Base-by-base conservation (phyloP, 1,140 invertebrate species). In the Drosophila saltans region DNA sequence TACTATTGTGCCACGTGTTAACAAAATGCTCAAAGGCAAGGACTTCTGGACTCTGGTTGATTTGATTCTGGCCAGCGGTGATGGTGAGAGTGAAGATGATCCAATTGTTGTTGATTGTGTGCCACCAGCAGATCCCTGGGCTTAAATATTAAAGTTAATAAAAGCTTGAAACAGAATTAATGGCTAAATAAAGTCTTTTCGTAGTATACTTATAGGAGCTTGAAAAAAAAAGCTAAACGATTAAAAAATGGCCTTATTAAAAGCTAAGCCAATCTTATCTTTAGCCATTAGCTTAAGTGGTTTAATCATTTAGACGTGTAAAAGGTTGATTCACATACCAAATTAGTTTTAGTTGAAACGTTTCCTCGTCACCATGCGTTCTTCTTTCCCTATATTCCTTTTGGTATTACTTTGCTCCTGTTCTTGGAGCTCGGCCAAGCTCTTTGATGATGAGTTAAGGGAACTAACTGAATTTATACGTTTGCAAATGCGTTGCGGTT, bases 31-130 rank as follows among this genome's bases (percentile, higher is more conserved):
- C 4, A 92, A 92, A 84, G 91, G 91, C 66, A 91, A 90, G 9
- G 80, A 91, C 69, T 91, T 92, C 74, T 92, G 91, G 91, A 88
- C 77, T 4, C 5, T 92, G 24, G 76, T 91, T 8, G 91, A 92
- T 66, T 36, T 81, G 56, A 89, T 91, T 69, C 48, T 91, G 6
- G 73, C 83, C n/a, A 81, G 83, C 72, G 68, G 72, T 55, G 83
- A 85, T 1, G 79, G 70, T 30, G 85, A 89, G 48, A 76, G 59
- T 55, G 90, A 91, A 72, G 69, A 91, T 41, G 90, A 91, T 78
- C 86, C 86, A 48, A 91, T 91, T 75, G 75, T 78, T 6, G 75
- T 73, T 6, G 65, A 84, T 16, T 91, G 90, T 76, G 84, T 90
- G n/a, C 63, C 86, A 36, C 60, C 81, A 56, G 63, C 69, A 21